Percentiles rank a stretch among this genome's conserved stretches.
Conservation (phyloP, 2,113 vertebrate species). For the Antechinus stuartii region DNA sequence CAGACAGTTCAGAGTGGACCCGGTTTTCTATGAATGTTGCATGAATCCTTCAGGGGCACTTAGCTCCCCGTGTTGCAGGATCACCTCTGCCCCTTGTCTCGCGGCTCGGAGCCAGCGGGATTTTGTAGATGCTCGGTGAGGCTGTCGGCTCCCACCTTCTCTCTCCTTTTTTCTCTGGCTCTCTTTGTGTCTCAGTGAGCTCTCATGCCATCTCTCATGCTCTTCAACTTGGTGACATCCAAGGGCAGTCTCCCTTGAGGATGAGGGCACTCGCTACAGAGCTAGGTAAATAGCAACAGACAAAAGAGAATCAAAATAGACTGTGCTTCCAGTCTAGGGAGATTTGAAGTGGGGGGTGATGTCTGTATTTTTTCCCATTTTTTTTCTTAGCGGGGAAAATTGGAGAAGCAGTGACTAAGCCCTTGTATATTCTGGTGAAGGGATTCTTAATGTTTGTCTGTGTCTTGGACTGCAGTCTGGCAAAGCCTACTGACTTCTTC, state of each 20-base stretch:
- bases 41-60: background rate
- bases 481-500: background rate
- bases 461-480: background rate
- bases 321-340: background rate
- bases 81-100: constrained; percentile 30
- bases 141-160: background rate
- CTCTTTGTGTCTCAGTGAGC: background rate
- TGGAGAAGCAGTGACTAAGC: background rate
- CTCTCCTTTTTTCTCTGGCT: background rate
- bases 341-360: background rate
- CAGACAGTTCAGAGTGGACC: constrained; percentile 35
- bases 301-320: background rate
- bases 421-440: background rate
- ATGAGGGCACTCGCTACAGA: background rate
- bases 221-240: background rate
- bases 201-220: background rate
- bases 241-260: background rate
- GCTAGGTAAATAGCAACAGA: background rate
- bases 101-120: constrained; percentile 9
- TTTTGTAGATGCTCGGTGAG: constrained; percentile 14
- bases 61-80: background rate
- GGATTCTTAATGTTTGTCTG: background rate
- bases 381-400: background rate
- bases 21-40: constrained; percentile 13
- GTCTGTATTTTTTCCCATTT: background rate